Conservation (phyloP, 2,888 invertebrate genomes). For the Coenonympha arcania region DNA sequence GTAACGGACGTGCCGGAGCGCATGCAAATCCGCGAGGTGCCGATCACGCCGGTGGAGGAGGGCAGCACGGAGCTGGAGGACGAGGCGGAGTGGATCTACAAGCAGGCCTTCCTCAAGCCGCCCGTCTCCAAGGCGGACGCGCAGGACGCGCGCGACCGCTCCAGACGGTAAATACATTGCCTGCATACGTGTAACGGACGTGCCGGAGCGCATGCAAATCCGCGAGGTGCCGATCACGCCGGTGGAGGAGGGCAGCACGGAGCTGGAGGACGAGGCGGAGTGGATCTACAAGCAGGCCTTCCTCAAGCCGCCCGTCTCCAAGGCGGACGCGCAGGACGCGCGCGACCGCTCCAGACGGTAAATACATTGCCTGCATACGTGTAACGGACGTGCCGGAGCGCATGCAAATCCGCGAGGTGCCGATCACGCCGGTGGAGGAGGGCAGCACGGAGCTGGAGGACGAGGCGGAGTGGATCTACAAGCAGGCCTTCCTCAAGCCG, state of each 20-base stretch:
- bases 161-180: slow-evolving; percentile 59
- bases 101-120: slow-evolving; percentile 90
- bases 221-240: slow-evolving; percentile 89
- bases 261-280: slow-evolving; percentile 94
- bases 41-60: slow-evolving; percentile 86
- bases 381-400: no score
- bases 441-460: slow-evolving; percentile 91
- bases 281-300: slow-evolving; percentile 99
- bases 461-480: slow-evolving; percentile 98
- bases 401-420: slow-evolving; percentile 90
- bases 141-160: slow-evolving; percentile 74
- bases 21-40: slow-evolving; percentile 90
- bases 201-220: no score
- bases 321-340: slow-evolving; percentile 77
- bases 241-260: slow-evolving; percentile 86
- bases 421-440: slow-evolving; percentile 86
- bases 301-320: slow-evolving; percentile 85
- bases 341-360: slow-evolving; percentile 60
- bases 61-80: slow-evolving; percentile 91
- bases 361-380: no score
- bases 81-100: slow-evolving; percentile 98
- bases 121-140: slow-evolving; percentile 81
- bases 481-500: slow-evolving; percentile 90
- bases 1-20: no score
- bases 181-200: no score